These are phyloP conservation scores for Oscheius sp. DNA, from an alignment of 2,888 invertebrate genomes.

Conservation along the genomic window DNA sequence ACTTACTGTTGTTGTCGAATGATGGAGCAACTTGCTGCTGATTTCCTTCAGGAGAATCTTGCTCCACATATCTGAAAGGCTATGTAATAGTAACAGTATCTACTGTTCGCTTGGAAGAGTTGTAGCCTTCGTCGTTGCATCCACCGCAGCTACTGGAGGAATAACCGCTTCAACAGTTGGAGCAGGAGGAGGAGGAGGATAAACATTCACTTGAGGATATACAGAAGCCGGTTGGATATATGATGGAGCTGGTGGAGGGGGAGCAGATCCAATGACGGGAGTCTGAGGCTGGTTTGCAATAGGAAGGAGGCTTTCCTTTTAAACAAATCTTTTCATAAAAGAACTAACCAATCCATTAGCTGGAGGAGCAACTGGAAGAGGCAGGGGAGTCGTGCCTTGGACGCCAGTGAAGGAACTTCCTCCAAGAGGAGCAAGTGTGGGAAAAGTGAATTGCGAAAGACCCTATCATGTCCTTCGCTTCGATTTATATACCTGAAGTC, in stretches of 20 bases:
- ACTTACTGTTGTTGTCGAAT: neutral
- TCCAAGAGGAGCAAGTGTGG: conserved; percentile 34
- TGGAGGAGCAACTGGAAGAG: conserved; percentile 33
- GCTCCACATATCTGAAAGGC: conserved; percentile 44
- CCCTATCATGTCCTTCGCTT: conserved; percentile 13
- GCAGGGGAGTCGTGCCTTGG: conserved; percentile 33
- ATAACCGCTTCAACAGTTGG: conserved; percentile 27
- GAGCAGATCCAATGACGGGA: conserved; percentile 25
- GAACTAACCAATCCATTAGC: conserved; percentile 37
- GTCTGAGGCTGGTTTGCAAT: conserved; percentile 17
- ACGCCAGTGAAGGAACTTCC: conserved; percentile 23
- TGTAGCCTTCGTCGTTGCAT: conserved; percentile 27
- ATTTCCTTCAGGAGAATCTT: conserved; percentile 45
- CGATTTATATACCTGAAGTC: neutral
- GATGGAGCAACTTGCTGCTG: neutral
- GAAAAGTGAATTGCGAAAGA: conserved; percentile 29
- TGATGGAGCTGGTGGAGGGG: conserved; percentile 15
- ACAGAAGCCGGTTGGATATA: neutral
- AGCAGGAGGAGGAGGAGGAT: conserved; percentile 37
- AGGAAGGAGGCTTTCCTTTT: conserved; percentile 18
- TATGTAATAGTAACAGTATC: neutral
- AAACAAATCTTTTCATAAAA: neutral
- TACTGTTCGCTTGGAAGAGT: conserved; percentile 51
- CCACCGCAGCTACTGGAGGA: conserved; percentile 23
- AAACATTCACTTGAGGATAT: neutral